These are phyloP conservation scores for Tuberolachnus salignus DNA, from an alignment of 2,888 invertebrate species.

Conservation along the genomic window DNA sequence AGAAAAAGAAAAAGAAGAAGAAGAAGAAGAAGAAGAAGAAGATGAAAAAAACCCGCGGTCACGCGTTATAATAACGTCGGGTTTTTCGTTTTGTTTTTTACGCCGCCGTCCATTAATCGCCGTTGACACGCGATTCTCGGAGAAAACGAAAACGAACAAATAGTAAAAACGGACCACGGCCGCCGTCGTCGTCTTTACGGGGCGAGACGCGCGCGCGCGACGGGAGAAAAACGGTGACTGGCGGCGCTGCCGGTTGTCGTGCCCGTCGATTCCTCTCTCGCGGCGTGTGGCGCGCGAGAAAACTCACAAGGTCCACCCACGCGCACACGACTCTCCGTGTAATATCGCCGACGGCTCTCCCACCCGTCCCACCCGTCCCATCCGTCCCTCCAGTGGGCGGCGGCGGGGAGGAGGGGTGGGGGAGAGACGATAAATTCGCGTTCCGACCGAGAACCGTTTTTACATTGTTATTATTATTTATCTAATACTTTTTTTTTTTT, in stretches of 20 bases:
- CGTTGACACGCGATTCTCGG: slow-evolving; percentile 2
- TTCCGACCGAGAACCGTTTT: not conserved
- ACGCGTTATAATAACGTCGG: not conserved
- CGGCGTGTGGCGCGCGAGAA: slow-evolving; percentile 32
- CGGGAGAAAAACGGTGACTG: slow-evolving; percentile 17
- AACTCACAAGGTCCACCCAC: slow-evolving; percentile 49
- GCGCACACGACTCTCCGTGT: not conserved
- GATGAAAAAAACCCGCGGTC: too few species aligned
- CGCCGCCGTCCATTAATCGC: too few species aligned
- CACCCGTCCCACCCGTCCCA: too few species aligned
- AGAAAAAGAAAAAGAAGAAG: too few species aligned
- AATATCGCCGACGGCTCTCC: too few species aligned
- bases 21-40: too few species aligned
- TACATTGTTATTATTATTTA: too few species aligned
- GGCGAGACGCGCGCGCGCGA: slow-evolving; percentile 9
- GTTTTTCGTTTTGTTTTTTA: not conserved
- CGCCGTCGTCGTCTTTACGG: too few species aligned
- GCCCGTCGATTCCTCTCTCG: not conserved
- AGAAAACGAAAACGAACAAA: not conserved
- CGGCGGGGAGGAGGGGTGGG: not conserved
- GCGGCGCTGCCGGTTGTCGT: slow-evolving; percentile 22
- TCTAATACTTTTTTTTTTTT: not conserved
- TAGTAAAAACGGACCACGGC: not conserved
- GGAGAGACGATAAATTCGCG: not conserved
- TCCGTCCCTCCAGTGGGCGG: too few species aligned